Evolutionary conservation across 2,888 invertebrate genomes (phyloP), one percentile per base, ranked within the genome.

Genomic region (Caenorhabditis macrosperma): DNA sequence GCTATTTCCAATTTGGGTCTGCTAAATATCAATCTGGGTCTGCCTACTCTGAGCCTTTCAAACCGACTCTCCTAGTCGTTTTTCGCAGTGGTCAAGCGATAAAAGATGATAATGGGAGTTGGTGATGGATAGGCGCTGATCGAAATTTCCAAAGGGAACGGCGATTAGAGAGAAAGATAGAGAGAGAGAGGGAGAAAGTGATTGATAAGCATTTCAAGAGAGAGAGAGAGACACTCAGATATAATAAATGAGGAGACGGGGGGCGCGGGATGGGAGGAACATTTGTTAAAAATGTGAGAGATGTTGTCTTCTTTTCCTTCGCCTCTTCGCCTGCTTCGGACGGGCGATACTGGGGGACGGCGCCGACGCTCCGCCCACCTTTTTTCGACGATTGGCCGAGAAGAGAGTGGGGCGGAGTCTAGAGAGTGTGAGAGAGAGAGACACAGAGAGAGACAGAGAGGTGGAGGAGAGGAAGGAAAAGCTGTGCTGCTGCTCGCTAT

Each of bases 201-300:
- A 69, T 67, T 67, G 67, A 67, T 67, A 67, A 67, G 55, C 38
- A 28, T 28, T 28, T 20, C 10, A n/a, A 50, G 22, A 50, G 30
- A n/a, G n/a, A n/a, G n/a, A 50, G 33, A 48, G 26, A 33, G 68
- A 35, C 60, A 69, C n/a, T n/a, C n/a, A n/a, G 71, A 71, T 71
- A 71, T 71, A 71, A 71, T 74, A 74, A 74, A 74, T 74, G 74
- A 74, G 41, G 55, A 46, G 24, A 20, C 33, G 46, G 52, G 50
- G 64, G 57, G 61, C 20, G 50, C n/a, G n/a, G n/a, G n/a, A n/a
- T n/a, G n/a, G n/a, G n/a, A n/a, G 44, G 69, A 74, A 64, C 74
- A 74, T 74, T 74, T 74, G 74, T 74, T 74, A 74, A 74, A 68
- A 74, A 74, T 74, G 74, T 71, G 71, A 59, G 52, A 54, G 60